Evolutionary conservation across 2,888 invertebrate species (phyloP).

Genomic region (Rhagonycha lutea): DNA sequence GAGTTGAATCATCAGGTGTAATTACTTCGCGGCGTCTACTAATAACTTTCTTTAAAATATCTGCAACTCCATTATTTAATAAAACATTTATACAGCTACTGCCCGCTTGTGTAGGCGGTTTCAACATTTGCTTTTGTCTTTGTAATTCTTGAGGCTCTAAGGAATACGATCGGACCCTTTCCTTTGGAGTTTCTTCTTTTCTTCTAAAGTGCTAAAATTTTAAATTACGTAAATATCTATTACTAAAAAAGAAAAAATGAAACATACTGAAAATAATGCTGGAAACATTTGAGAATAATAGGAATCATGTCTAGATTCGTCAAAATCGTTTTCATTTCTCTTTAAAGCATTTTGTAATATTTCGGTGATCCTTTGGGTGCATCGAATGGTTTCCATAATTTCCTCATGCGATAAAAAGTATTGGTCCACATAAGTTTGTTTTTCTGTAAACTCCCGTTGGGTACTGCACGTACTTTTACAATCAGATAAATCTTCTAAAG

Average conservation of each 20-base stretch:
- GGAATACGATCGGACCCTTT: constrained; percentile 48
- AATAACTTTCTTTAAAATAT: constrained; percentile 53
- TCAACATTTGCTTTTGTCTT: constrained; percentile 44
- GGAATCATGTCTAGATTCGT: constrained; percentile 47
- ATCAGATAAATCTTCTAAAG: constrained; percentile 49
- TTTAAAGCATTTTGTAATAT: constrained; percentile 51
- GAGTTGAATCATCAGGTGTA: constrained; percentile 42
- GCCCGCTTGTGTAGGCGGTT: constrained; percentile 41
- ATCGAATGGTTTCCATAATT: constrained; percentile 49
- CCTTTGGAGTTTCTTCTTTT: constrained; percentile 44
- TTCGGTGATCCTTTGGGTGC: constrained; percentile 51
- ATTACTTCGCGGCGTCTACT: constrained; percentile 50
- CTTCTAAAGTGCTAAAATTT: constrained; percentile 46
- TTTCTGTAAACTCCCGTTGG: constrained; percentile 50
- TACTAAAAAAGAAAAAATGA: neutral
- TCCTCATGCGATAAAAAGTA: constrained; percentile 49
- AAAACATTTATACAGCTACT: constrained; percentile 54
- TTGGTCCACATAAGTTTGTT: constrained; percentile 39
- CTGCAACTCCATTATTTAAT: constrained; percentile 50
- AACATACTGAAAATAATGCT: constrained; percentile 21
- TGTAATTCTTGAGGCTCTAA: constrained; percentile 45
- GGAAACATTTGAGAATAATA: constrained; percentile 45
- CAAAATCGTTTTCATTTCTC: constrained; percentile 45
- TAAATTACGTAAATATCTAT: neutral
- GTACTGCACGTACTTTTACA: constrained; percentile 51